Evolutionary conservation across 2,888 invertebrate species (phyloP), one percentile per base, ranked within the genome.

Genomic region (Frankliniella fusca): DNA sequence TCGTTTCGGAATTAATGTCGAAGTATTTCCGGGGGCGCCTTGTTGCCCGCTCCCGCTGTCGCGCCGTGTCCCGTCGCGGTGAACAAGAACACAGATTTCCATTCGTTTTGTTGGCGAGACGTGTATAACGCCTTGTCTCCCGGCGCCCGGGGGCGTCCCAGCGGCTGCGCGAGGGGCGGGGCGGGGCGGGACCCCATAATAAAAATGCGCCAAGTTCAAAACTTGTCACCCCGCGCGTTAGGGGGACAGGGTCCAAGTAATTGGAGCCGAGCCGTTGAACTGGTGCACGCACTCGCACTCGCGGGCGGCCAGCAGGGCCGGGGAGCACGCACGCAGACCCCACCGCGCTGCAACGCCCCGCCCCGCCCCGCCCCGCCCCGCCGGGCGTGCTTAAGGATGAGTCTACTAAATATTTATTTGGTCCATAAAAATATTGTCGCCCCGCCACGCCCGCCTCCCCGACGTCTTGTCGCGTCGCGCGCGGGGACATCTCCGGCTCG

Each of bases 321-420:
- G 2, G 38, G 38, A 38, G 38, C 38, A 38, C 38, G 38, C 38
- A 38, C 38, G 38, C 38, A 5, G 38, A 38, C 38, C 38, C 38
- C 38, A 5, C 38, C 38, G 38, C 2, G 38, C 38, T n/a, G n/a
- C n/a, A n/a, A n/a, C 38, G 5, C 38, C 38, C 38, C 38, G 9
- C 70, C 70, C 70, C 70, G 70, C 70, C 11, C n/a, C 38, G 5
- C 38, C 38, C 38, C 38, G 9, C 70, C 70, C 70, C 70, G 70
- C 70, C 11, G 23, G 70, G 10, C 23, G 23, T 76, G 70, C 23
- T 76, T 76, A 76, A 76, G 12, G 70, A 76, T 76, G 70, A 27
- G 70, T 76, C 70, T 23, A 76, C 70, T 76, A 76, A 76, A 76
- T 76, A 76, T 76, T 76, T 76, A 76, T 76, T 76, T 76, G 70